phyloP scores from a whole-genome alignment of 2,113 vertebrate species.

The Oryzias curvinotus region DNA sequence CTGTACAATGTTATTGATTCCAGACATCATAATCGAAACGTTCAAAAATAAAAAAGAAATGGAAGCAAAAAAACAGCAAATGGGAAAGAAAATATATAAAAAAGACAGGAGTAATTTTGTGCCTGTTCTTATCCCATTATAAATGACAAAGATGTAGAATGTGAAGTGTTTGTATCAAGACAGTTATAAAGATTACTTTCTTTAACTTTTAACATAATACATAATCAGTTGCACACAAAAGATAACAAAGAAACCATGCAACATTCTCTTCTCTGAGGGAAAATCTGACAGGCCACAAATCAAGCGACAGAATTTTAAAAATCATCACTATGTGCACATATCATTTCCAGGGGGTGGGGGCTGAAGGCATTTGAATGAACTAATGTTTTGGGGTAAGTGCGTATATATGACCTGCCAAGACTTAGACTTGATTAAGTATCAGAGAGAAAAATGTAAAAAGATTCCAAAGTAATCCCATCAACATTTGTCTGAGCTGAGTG shows the following conservation, averaged over 20 bases:
- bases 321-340: slow-evolving; percentile 8
- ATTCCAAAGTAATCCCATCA: slow-evolving; percentile 42
- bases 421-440: slow-evolving; percentile 36
- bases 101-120: too few species aligned
- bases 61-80: slow-evolving; percentile 30
- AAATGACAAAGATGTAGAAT: too few species aligned
- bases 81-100: too few species aligned
- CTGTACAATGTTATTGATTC: slow-evolving; percentile 39
- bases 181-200: too few species aligned
- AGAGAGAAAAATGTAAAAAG: slow-evolving; percentile 27
- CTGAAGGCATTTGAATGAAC: slow-evolving; percentile 52
- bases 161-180: too few species aligned
- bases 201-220: too few species aligned
- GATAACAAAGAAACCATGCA: slow-evolving; percentile 43
- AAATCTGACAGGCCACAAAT: too few species aligned
- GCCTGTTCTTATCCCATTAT: too few species aligned
- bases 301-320: slow-evolving; percentile 17
- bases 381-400: slow-evolving; percentile 14
- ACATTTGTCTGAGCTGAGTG: slow-evolving; percentile 30
- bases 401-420: slow-evolving; percentile 10
- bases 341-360: slow-evolving; percentile 25
- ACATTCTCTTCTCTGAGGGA: slow-evolving; percentile 24
- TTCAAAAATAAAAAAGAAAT: slow-evolving; percentile 11
- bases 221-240: slow-evolving; percentile 3
- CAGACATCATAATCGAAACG: slow-evolving; percentile 25